These are phyloP conservation scores for Halyomorpha halys DNA, from an alignment of 1,140 invertebrate genomes.

Conservation along the genomic window DNA sequence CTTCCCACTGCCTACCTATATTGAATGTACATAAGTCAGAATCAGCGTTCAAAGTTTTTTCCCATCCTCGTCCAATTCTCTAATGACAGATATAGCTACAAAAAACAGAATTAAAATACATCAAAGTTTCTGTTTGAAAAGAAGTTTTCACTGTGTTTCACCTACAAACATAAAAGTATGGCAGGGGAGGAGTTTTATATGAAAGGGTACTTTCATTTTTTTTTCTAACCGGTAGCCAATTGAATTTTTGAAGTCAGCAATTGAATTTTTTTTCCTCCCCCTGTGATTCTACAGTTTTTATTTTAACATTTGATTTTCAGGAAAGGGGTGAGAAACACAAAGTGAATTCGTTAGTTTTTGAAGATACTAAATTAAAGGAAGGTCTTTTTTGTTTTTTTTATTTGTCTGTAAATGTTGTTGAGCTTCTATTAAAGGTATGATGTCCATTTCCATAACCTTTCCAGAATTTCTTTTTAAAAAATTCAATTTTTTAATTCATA, in stretches of 20 bases:
- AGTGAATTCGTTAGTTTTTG: constrained; percentile 14
- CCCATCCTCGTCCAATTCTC: too few species aligned
- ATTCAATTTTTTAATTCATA: too few species aligned
- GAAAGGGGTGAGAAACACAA: constrained; percentile 4
- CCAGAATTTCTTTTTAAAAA: too few species aligned
- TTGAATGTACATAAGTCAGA: too few species aligned
- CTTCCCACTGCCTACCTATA: too few species aligned
- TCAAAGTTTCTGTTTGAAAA: constrained; percentile 19
- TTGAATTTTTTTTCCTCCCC: constrained; percentile 13
- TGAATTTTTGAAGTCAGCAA: constrained; percentile 15
- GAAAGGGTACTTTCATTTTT: constrained; percentile 9
- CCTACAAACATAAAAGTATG: constrained; percentile 14
- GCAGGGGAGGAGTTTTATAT: not conserved
- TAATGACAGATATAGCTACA: not conserved
- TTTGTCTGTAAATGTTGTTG: too few species aligned
- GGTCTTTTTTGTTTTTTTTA: not conserved
- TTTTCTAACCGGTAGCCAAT: constrained; percentile 11
- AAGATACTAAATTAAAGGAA: constrained; percentile 8
- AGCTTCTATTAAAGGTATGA: too few species aligned
- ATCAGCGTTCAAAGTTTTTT: too few species aligned
- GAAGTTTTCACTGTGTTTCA: constrained; percentile 3
- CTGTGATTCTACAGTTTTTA: constrained; percentile 14
- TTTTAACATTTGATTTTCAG: constrained; percentile 18
- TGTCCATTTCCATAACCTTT: too few species aligned
- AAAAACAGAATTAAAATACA: constrained; percentile 8